Evolutionary conservation across 2,888 invertebrate species (phyloP).

Genomic region (Caenorhabditis sulstoni): DNA sequence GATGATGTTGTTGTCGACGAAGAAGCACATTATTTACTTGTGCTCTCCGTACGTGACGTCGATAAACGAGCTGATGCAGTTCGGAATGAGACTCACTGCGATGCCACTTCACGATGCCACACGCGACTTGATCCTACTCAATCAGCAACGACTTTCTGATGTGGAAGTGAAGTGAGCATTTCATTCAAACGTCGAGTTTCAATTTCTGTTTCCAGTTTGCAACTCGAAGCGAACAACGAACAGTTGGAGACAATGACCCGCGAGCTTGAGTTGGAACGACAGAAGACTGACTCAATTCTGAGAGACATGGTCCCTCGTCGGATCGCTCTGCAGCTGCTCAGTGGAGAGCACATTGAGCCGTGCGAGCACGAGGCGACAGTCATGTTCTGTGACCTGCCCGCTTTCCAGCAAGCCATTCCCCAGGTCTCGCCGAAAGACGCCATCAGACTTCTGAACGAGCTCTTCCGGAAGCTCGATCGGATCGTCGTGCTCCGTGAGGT

Average conservation of each 20-base stretch:
- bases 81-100: conserved; percentile 75
- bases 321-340: conserved; percentile 79
- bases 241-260: conserved; percentile 79
- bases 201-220: conserved; percentile 80
- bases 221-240: conserved; percentile 81
- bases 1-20: conserved; percentile 75
- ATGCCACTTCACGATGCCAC: conserved; percentile 80
- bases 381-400: conserved; percentile 81
- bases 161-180: conserved; percentile 79
- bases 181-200: no score
- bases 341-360: conserved; percentile 80
- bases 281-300: conserved; percentile 78
- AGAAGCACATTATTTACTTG: conserved; percentile 76
- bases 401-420: conserved; percentile 81
- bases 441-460: conserved; percentile 81
- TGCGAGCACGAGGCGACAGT: conserved; percentile 79
- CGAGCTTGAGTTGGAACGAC: conserved; percentile 78
- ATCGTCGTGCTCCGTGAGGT: conserved; percentile 76
- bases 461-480: conserved; percentile 80
- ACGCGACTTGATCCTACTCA: conserved; percentile 78
- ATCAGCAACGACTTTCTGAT: conserved; percentile 78
- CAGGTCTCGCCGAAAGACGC: conserved; percentile 80
- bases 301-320: conserved; percentile 81
- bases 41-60: conserved; percentile 79
- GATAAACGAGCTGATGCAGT: conserved; percentile 77